Evolutionary conservation across 2,888 invertebrate species (phyloP).

Genomic region (Lottia gigantea): DNA sequence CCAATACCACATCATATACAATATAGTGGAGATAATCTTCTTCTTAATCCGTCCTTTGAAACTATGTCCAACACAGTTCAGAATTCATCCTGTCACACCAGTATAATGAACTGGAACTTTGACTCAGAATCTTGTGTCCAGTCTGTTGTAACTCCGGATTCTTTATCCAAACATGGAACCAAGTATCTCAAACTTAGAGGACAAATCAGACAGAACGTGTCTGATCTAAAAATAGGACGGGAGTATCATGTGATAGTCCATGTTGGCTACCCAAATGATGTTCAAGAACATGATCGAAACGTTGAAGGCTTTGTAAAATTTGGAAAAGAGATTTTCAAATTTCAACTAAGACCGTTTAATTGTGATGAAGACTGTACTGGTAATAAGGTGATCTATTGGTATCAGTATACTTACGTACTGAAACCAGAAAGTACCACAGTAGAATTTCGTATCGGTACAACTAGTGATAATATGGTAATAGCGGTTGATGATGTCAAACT

Average conservation of each 20-base stretch:
- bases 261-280: conserved; percentile 20
- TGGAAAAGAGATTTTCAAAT: conserved; percentile 22
- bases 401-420: conserved; percentile 6
- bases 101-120: conserved; percentile 9
- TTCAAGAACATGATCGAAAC: conserved; percentile 12
- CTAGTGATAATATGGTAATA: conserved; percentile 10
- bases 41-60: conserved; percentile 37
- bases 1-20: conserved; percentile 28
- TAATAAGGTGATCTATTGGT: conserved; percentile 24
- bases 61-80: no score
- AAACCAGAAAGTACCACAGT: background rate
- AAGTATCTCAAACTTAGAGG: background rate
- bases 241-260: conserved; percentile 19
- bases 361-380: conserved; percentile 17
- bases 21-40: conserved; percentile 29
- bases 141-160: background rate
- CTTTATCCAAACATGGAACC: background rate
- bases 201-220: background rate
- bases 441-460: conserved; percentile 1
- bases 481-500: conserved; percentile 19
- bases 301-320: conserved; percentile 28
- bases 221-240: background rate
- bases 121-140: conserved; percentile 5
- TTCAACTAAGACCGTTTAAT: conserved; percentile 26
- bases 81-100: no score